Conservation (phyloP, 2,888 invertebrate genomes). For the Arrhopalites spinosus region DNA sequence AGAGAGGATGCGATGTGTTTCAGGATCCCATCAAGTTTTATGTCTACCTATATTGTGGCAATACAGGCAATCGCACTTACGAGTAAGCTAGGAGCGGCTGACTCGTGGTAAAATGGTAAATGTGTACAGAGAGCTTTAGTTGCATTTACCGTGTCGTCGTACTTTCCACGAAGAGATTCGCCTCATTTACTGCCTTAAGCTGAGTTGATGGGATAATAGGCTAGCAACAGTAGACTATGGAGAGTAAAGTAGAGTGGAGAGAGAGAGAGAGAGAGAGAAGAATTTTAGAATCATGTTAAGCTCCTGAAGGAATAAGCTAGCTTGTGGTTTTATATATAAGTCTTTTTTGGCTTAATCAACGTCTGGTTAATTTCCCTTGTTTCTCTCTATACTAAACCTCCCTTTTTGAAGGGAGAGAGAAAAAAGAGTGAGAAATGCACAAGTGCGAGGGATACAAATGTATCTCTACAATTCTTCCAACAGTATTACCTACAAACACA, state of each 20-base stretch:
- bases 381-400: neutral
- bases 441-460: too few relatives aligned
- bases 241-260: neutral
- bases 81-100: neutral
- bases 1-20: constrained; percentile 10
- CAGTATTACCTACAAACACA: neutral
- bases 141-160: constrained; percentile 33
- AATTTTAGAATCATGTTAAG: constrained; percentile 1
- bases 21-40: constrained; percentile 41
- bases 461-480: neutral
- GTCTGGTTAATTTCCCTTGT: constrained; percentile 2
- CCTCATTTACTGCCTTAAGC: constrained; percentile 28
- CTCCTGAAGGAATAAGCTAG: neutral
- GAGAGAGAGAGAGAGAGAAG: neutral
- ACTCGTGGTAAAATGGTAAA: constrained; percentile 25
- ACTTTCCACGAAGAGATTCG: constrained; percentile 17
- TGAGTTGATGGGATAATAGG: constrained; percentile 24
- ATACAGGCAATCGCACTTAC: constrained; percentile 46
- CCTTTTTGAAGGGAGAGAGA: too few relatives aligned
- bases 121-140: constrained; percentile 26
- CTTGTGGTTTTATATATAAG: neutral
- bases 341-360: neutral
- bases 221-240: constrained; percentile 9
- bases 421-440: too few relatives aligned
- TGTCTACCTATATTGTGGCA: constrained; percentile 42